Evolutionary conservation across 2,113 vertebrate species (phyloP).

Genomic region (Vulpes vulpes): DNA sequence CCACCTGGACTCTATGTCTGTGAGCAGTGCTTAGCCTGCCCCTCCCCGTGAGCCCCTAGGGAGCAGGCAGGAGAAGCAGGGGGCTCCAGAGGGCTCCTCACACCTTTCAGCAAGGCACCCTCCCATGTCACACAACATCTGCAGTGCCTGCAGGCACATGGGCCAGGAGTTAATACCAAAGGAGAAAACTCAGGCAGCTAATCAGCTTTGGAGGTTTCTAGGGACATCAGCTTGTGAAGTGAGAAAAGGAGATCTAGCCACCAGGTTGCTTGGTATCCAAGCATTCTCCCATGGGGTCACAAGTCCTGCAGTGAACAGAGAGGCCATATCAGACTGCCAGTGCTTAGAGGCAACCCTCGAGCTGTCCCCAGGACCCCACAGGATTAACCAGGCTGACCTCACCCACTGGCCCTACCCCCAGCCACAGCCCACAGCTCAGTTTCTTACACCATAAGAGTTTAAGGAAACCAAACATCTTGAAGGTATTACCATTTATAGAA

Average conservation of each 20-base stretch:
- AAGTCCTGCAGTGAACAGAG: neutral
- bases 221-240: slow-evolving; percentile 33
- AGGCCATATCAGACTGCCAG: neutral
- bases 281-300: neutral
- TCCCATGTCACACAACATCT: neutral
- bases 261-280: neutral
- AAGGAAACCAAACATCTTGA: slow-evolving; percentile 62
- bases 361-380: neutral
- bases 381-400: slow-evolving; percentile 10
- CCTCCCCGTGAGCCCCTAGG: neutral
- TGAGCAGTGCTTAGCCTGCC: neutral
- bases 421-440: neutral
- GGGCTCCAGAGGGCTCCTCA: neutral
- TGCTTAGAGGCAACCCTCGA: neutral
- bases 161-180: neutral
- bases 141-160: neutral
- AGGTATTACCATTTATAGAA: slow-evolving; percentile 55
- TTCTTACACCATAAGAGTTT: slow-evolving; percentile 37
- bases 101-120: slow-evolving; percentile 2
- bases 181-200: neutral
- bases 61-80: neutral
- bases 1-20: neutral
- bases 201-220: slow-evolving; percentile 57
- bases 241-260: slow-evolving; percentile 14
- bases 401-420: neutral